phyloP scores from a whole-genome alignment of 2,113 vertebrate genomes.

The Bolborhynchus lineola region DNA sequence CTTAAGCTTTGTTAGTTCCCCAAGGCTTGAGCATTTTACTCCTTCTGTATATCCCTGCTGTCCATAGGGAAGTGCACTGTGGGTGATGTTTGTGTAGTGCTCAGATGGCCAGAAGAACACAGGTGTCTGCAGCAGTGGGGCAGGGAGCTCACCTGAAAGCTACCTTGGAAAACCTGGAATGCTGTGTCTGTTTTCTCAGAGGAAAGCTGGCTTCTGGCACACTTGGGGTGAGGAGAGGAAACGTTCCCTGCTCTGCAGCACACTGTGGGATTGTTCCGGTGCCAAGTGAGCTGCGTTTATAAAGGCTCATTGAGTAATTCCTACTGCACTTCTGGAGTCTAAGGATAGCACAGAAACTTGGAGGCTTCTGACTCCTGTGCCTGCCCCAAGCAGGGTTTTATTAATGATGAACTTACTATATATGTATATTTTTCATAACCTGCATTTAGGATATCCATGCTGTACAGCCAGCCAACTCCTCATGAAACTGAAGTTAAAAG shows the following conservation, averaged over 20 bases:
- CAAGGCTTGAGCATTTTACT: neutral
- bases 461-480: neutral
- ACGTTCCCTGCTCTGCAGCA: neutral
- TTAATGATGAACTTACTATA: neutral
- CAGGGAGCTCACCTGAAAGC: neutral
- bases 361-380: neutral
- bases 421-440: fast-evolving
- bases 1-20: neutral
- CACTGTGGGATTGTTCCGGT: neutral
- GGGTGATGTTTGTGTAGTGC: neutral
- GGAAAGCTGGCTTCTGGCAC: neutral
- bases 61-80: neutral
- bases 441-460: neutral
- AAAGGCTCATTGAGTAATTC: neutral
- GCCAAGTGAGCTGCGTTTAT: neutral
- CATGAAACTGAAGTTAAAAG: neutral
- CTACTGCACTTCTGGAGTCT: neutral
- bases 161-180: neutral
- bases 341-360: neutral
- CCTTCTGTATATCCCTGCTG: neutral
- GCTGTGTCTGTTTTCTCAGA: neutral
- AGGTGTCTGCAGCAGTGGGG: fast-evolving
- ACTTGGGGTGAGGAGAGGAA: neutral
- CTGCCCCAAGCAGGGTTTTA: neutral
- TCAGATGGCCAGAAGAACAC: neutral